Conservation (phyloP, 92 coral and sea anemone species). For the Nematostella vectensis region DNA sequence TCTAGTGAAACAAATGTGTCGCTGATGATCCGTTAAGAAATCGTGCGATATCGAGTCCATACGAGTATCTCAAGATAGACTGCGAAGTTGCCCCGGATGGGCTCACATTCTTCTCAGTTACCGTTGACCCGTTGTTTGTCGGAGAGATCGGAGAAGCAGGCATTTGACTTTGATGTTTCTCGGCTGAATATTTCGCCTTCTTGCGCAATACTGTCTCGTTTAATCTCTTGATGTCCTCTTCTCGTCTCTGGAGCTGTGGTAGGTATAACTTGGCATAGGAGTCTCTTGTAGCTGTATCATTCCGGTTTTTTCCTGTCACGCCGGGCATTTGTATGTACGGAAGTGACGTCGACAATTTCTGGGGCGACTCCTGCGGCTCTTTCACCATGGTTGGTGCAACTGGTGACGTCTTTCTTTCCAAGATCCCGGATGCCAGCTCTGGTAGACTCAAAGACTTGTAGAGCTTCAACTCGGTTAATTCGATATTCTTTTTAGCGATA, state of each 20-base stretch:
- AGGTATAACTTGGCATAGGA: constrained; percentile 35
- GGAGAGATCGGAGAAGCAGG: not conserved
- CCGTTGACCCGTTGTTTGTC: not conserved
- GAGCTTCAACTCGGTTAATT: not conserved
- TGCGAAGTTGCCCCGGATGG: constrained; percentile 20
- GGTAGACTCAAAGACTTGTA: not conserved
- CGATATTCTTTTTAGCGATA: not conserved
- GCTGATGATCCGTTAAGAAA: constrained; percentile 5
- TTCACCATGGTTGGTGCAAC: not conserved
- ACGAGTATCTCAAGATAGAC: constrained; percentile 25
- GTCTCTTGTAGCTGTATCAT: constrained; percentile 11
- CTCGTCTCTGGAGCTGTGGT: constrained; percentile 37
- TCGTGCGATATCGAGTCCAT: constrained; percentile 25
- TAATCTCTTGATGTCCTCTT: constrained; percentile 23
- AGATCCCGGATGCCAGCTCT: not conserved
- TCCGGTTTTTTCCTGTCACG: constrained; percentile 1
- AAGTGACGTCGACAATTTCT: constrained; percentile 13
- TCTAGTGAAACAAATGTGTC: constrained; percentile 12
- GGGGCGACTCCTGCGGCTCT: not conserved
- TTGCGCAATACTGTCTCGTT: constrained; percentile 30
- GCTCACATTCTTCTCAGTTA: not conserved
- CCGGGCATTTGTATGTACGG: constrained; percentile 18
- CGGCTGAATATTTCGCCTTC: constrained; percentile 31
- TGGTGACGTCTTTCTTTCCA: not conserved
- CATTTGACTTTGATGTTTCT: not conserved